A percentile compares a stretch with the other conserved stretches of the same genome.
Conservation (phyloP, 2,113 vertebrate species). For the Empidonax traillii region DNA sequence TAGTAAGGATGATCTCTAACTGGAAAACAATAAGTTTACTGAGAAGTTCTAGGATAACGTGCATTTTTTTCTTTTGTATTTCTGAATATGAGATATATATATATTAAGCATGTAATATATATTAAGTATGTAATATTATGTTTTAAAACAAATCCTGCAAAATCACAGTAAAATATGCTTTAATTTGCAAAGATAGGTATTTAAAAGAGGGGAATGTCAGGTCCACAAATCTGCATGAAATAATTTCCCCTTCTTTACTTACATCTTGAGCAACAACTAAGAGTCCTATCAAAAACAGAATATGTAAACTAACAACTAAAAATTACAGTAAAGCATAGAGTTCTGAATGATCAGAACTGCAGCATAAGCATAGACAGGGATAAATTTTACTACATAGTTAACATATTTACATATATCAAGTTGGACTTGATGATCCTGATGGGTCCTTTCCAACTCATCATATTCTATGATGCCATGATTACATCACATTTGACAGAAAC, state of each 20-base stretch:
- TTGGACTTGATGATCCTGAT: background rate
- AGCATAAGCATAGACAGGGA: background rate
- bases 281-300: background rate
- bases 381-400: background rate
- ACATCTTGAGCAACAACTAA: background rate
- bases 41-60: background rate
- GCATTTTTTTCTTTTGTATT: background rate
- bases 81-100: background rate
- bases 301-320: background rate
- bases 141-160: background rate
- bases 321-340: background rate
- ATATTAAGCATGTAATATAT: background rate
- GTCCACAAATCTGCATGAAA: background rate
- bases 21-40: background rate
- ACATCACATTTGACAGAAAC: background rate
- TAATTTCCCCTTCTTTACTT: background rate
- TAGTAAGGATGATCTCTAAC: background rate
- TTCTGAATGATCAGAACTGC: background rate
- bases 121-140: background rate
- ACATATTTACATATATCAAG: background rate
- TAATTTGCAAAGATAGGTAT: background rate
- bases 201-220: background rate
- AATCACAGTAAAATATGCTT: background rate
- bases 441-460: background rate
- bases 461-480: background rate